Evolutionary conservation across 2,888 invertebrate species (phyloP), one percentile per base, ranked within the genome.

Genomic region (Idaea dimidiata): DNA sequence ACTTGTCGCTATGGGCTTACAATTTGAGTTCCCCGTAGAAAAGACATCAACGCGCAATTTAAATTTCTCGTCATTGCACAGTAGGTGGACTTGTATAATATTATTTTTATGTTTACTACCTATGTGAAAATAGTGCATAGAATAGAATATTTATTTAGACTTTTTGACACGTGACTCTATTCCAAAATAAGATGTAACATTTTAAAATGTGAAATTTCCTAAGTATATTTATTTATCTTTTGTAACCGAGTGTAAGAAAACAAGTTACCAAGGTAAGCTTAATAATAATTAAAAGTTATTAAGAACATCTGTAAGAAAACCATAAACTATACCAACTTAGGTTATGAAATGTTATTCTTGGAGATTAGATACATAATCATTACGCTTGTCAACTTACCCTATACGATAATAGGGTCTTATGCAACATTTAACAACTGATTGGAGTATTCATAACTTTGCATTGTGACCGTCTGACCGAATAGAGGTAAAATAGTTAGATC

Each of bases 401-500:
- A 54, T 53, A 61, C 64, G 58, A 57, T 16, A 61, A 18, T 59
- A 62, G 59, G 62, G 61, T 60, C 31, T 66, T 66, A 55, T 57
- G 66, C 59, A 67, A 71, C 24, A 31, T 53, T 53, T 17, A 63
- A 65, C 67, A 69, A 74, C 67, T 70, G 63, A 73, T 63, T 63
- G 56, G 66, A 66, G 63, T 73, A 65, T 71, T 73, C 65, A 72
- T 68, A 69, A 62, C 64, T 72, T 74, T 73, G 70, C 76, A 74
- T 71, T 73, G 74, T 73, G 69, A 57, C 66, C 70, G 71, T 69
- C 71, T 74, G 66, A 59, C 43, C 43, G 10, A 8, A 43, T 43
- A 43, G 43, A 43, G 43, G 3, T 43, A 43, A 43, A 43, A 10
- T 43, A 8, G 10, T 43, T 43, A 24, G 1, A 24, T 5, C 24